These are phyloP conservation scores for Lepidurus apus DNA, from an alignment of 1,140 invertebrate genomes.

Conservation along the genomic window DNA sequence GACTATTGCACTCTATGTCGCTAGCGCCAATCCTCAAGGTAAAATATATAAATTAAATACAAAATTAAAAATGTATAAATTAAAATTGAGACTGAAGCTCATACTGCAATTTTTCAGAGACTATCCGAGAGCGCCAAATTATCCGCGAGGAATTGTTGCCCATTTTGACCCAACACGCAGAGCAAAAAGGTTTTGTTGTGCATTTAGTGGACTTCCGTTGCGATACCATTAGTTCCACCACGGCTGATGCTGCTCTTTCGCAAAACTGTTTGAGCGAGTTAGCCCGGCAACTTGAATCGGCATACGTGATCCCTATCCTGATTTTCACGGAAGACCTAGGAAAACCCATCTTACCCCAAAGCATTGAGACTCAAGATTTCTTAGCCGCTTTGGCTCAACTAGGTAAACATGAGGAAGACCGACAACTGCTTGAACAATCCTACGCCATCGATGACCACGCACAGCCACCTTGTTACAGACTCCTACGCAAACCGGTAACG, in stretches of 20 bases:
- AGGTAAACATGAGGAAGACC: slow-evolving; percentile 53
- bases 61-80: background rate
- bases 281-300: slow-evolving; percentile 61
- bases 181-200: background rate
- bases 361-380: slow-evolving; percentile 68
- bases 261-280: slow-evolving; percentile 30
- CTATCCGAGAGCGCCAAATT: background rate
- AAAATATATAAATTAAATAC: background rate
- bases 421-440: slow-evolving; percentile 61
- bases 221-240: background rate
- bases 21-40: background rate
- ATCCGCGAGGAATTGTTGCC: background rate
- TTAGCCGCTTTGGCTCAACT: slow-evolving; percentile 58
- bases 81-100: no score
- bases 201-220: background rate
- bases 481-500: slow-evolving; percentile 53
- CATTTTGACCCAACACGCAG: background rate
- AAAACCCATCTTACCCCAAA: slow-evolving; percentile 65
- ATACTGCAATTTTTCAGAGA: background rate
- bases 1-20: background rate
- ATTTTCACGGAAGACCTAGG: slow-evolving; percentile 68
- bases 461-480: slow-evolving; percentile 68
- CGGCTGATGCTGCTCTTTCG: background rate
- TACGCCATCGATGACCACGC: slow-evolving; percentile 58
- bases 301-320: slow-evolving; percentile 65